phyloP scores from a whole-genome alignment of 2,888 invertebrate genomes.

The Cryptophagus acutangulus region DNA sequence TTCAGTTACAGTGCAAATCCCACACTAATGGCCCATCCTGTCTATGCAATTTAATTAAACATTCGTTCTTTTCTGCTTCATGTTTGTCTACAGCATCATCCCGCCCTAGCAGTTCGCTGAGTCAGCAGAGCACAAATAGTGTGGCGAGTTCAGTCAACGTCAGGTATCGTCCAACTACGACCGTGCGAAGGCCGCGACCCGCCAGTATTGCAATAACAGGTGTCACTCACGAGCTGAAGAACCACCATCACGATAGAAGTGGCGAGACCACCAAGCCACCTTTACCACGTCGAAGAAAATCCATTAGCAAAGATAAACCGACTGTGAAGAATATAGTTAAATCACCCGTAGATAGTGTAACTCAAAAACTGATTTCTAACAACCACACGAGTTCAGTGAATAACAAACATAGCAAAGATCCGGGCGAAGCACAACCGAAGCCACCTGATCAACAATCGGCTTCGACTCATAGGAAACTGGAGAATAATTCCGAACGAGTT shows the following conservation, averaged over 20 bases:
- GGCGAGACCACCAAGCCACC: conserved; percentile 52
- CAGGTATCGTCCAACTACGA: conserved; percentile 58
- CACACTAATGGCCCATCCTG: too few species aligned
- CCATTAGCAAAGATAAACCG: conserved; percentile 34
- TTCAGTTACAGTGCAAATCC: too few species aligned
- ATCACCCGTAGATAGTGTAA: conserved; percentile 30
- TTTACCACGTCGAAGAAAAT: conserved; percentile 47
- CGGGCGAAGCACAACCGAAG: conserved; percentile 20
- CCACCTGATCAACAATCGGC: conserved; percentile 25
- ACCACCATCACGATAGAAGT: conserved; percentile 31
- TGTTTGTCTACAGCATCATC: conserved; percentile 55
- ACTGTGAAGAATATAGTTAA: conserved; percentile 17
- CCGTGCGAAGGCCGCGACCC: conserved; percentile 69
- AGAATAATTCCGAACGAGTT: too few species aligned
- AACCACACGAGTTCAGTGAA: conserved; percentile 6
- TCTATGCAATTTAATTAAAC: not conserved
- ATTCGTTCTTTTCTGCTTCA: not conserved
- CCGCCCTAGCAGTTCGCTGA: conserved; percentile 83
- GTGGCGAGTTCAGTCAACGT: conserved; percentile 54
- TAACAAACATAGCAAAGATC: conserved; percentile 10
- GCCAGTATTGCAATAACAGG: conserved; percentile 82
- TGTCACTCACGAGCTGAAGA: conserved; percentile 52
- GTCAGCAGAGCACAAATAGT: conserved; percentile 62
- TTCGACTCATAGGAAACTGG: not conserved
- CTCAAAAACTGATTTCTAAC: conserved; percentile 21